Evolutionary conservation across 2,113 vertebrate species (phyloP), one percentile per base, ranked within the genome.

Genomic region (crab-eating macaque (Macaca fascicularis)): DNA sequence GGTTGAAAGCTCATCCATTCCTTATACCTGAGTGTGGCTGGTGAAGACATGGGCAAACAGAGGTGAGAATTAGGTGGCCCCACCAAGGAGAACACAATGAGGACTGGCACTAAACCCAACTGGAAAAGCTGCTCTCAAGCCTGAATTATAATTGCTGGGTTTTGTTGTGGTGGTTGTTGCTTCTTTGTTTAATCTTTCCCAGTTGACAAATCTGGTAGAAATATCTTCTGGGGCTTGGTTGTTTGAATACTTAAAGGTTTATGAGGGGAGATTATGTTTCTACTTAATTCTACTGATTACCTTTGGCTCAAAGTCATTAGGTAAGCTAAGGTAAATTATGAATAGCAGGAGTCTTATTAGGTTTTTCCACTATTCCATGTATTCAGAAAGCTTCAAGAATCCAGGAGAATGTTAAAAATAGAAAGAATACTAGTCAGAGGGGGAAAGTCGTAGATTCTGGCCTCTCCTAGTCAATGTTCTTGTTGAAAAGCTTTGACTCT

Each of bases 321-420:
- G 40, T 19, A 87, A 88, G 9, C 40, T 48, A 57, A 61, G 22
- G 27, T n/a, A 94, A 95, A 96, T 94, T 69, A 80, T 79, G 95
- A 40, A 38, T 78, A 79, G 13, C 3, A 12, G 16, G 13, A 59
- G 72, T 88, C 38, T 93, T 94, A 85, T 48, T 94, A 81, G 4
- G 57, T 76, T 38, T 72, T 12, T 75, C 43, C 25, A 45, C 20
- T 27, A 86, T 40, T 90, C 16, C 78, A 17, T 11, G 3, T 72
- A 59, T 57, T 19, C 27, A 57, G 38, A 84, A 61, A 88, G 0
- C 67, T 76, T 64, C 43, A 43, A 14, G 27, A 40, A 11, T 59
- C 45, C n/a, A 83, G 0, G 27, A 93, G 50, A 48, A 17, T 70
- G 38, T 59, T n/a, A 25, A 67, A 25, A 79, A 69, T 59, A 91